phyloP scores from a whole-genome alignment of 1,140 invertebrate species.

The Gerris buenoi region DNA sequence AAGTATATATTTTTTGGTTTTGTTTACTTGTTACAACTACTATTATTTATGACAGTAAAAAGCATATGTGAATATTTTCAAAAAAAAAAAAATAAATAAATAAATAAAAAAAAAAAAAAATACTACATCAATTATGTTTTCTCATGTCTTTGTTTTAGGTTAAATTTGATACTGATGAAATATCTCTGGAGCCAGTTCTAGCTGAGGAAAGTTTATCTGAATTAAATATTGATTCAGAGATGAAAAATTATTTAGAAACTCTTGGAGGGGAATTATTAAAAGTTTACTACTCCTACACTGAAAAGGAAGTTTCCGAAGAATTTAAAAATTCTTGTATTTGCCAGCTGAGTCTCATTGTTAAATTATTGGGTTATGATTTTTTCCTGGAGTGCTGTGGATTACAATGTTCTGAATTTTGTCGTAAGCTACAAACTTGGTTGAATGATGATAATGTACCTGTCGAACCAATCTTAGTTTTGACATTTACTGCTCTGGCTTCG shows the following conservation, averaged over 20 bases:
- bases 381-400: background rate
- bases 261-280: background rate
- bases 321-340: background rate
- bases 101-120: too few relatives aligned
- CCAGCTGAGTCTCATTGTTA: background rate
- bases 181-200: background rate
- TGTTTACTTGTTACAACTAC: too few relatives aligned
- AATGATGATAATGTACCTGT: conserved; percentile 15
- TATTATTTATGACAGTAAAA: too few relatives aligned
- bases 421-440: conserved; percentile 27
- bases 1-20: too few relatives aligned
- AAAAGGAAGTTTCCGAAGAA: background rate
- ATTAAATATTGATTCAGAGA: background rate
- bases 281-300: background rate
- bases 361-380: background rate
- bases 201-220: background rate
- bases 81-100: too few relatives aligned
- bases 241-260: background rate
- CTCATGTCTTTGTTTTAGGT: background rate
- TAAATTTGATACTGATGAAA: background rate
- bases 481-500: conserved; percentile 40
- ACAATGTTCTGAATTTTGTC: background rate
- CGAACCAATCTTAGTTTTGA: conserved; percentile 37
- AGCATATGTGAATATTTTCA: too few relatives aligned
- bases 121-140: too few relatives aligned